Percentiles rank a stretch among this genome's conserved stretches.
Conservation (phyloP, 2,888 invertebrate species). For the Xanthorhoe spadicearia region DNA sequence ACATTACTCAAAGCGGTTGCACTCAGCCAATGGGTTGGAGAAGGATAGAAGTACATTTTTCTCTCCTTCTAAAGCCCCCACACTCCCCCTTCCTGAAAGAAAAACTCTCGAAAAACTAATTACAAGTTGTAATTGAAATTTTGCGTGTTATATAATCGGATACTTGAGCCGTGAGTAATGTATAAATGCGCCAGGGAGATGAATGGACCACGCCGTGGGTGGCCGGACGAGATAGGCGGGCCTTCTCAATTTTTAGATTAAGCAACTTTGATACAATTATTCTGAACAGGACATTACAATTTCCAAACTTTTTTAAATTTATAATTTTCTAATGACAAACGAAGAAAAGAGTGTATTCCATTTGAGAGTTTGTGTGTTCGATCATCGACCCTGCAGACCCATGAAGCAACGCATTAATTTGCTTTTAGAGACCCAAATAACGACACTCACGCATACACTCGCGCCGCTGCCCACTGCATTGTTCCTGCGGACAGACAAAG, state of each 20-base stretch:
- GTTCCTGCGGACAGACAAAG: constrained; percentile 42
- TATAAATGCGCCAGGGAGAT: constrained; percentile 82
- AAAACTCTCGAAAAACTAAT: constrained; percentile 86
- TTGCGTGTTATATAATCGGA: constrained; percentile 86
- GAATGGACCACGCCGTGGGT: constrained; percentile 72
- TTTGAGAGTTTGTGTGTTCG: constrained; percentile 34
- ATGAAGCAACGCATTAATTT: constrained; percentile 15
- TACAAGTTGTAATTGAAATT: constrained; percentile 86
- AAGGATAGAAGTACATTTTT: constrained; percentile 50
- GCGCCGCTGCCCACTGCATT: constrained; percentile 13
- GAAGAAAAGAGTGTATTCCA: constrained; percentile 38
- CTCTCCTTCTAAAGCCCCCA: constrained; percentile 66
- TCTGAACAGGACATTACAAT: constrained; percentile 60
- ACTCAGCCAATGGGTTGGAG: constrained; percentile 63
- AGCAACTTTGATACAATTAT: constrained; percentile 71
- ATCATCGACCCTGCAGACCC: constrained; percentile 16
- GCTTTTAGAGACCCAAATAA: constrained; percentile 12
- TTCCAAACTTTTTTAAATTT: constrained; percentile 51
- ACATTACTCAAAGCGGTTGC: constrained; percentile 74
- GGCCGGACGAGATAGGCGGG: constrained; percentile 62
- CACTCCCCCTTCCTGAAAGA: constrained; percentile 81
- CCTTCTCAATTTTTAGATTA: constrained; percentile 71
- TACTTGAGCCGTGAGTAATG: constrained; percentile 85
- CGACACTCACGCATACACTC: constrained; percentile 13
- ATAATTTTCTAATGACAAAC: constrained; percentile 48